Evolutionary conservation across 1,140 invertebrate genomes (phyloP), one percentile per base, ranked within the genome.

Genomic region (Zophobas morio): DNA sequence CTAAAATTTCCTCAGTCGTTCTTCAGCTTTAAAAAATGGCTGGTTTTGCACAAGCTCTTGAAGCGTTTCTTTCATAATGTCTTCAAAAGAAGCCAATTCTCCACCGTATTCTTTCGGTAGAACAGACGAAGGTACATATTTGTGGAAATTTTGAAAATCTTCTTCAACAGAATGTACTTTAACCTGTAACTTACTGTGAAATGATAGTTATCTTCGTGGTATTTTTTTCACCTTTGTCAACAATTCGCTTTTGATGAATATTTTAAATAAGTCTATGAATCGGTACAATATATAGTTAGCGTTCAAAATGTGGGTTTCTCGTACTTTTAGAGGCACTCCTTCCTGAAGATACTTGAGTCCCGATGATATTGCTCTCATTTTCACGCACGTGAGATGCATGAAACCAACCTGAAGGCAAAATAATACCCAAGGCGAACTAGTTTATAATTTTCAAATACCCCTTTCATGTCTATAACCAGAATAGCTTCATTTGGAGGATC

Each of bases 391-490:
- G 42, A 46, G 42, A 46, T 46, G 42, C 42, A 46, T 46, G 8
- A 20, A 20, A 20, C 20, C 20, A 46, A 46, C 42, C 3, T 46
- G 42, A 3, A 46, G 3, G 3, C 3, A 8, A 46, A 46, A 4
- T 35, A 46, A 46, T 4, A 46, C 42, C 8, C 42, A 4, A 46
- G 8, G 0, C 8, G 3, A 46, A 46, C 3, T 46, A 46, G 8
- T 4, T 4, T 46, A 4, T 3, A 46, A 46, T 4, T 46, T 8
- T 46, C 3, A 46, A 8, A 79, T 81, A 85, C 86, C 0, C 89
- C 90, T 77, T 88, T 84, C 90, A 92, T 92, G 81, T 93, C 91
- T 78, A 92, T 90, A 0, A 93, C 83, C 80, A 92, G 90, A 34
- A 92, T 86, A 42, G 90, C 87, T 0, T 91, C 84, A 51, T 51